Conservation (phyloP, 2,888 invertebrate genomes). For the Myopa tessellatipennis region DNA sequence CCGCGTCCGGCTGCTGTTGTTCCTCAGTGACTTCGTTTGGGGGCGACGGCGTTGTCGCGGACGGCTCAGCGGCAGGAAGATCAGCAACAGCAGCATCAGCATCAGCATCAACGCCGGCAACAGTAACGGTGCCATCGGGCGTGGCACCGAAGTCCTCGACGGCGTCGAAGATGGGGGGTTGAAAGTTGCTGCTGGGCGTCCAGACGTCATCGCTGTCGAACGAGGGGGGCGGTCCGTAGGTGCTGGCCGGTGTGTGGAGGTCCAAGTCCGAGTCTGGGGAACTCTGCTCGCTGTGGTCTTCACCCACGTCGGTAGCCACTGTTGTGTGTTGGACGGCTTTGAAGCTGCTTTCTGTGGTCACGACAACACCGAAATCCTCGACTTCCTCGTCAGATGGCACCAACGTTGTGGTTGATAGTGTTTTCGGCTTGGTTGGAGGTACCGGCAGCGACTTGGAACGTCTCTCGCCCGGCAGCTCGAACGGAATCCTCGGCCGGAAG, state of each 20-base stretch:
- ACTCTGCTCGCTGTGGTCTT: slow-evolving; percentile 37
- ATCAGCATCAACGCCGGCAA: slow-evolving; percentile 48
- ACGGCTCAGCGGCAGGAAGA: slow-evolving; percentile 57
- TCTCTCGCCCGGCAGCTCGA: slow-evolving; percentile 56
- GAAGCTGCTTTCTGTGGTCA: slow-evolving; percentile 18
- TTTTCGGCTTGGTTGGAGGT: slow-evolving; percentile 40
- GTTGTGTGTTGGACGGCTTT: slow-evolving; percentile 37
- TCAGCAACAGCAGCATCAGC: slow-evolving; percentile 56
- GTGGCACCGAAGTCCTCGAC: slow-evolving; percentile 54
- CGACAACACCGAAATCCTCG: slow-evolving; percentile 46
- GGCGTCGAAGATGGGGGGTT: slow-evolving; percentile 57
- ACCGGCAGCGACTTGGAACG: slow-evolving; percentile 50
- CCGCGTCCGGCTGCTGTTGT: slow-evolving; percentile 9
- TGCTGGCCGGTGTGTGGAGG: slow-evolving; percentile 56
- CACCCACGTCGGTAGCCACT: slow-evolving; percentile 2
- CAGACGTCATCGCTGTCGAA: slow-evolving; percentile 39
- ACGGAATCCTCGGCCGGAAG: slow-evolving; percentile 58
- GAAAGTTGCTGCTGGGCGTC: slow-evolving; percentile 59
- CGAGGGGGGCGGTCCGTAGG: slow-evolving; percentile 55
- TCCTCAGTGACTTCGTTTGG: not conserved
- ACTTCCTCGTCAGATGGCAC: slow-evolving; percentile 30
- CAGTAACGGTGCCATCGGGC: slow-evolving; percentile 43
- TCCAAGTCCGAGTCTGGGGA: not conserved
- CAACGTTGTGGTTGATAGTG: slow-evolving; percentile 40
- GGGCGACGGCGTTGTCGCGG: slow-evolving; percentile 42